Evolutionary conservation across 1,140 invertebrate genomes (phyloP).

Genomic region (Drosophila pruinosa): DNA sequence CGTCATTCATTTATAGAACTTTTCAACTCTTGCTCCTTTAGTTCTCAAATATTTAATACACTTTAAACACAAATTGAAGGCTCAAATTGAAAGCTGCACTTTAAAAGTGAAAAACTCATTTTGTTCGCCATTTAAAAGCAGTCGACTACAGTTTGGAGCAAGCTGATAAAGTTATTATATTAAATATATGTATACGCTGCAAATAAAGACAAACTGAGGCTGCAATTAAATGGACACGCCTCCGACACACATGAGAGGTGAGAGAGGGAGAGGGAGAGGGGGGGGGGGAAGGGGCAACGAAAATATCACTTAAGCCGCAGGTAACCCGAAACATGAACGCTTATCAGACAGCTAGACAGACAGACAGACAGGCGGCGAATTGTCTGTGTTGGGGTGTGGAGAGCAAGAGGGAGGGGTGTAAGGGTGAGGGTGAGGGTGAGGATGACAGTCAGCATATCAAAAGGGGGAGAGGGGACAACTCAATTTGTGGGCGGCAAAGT

Average conservation of each 20-base stretch:
- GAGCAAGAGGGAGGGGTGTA: background rate
- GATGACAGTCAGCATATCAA: constrained; percentile 1
- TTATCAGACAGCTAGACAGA: constrained; percentile 45
- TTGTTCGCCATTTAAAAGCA: too few relatives aligned
- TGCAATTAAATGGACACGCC: constrained; percentile 65
- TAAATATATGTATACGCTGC: background rate
- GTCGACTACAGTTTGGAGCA: too few relatives aligned
- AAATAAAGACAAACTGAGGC: constrained; percentile 21
- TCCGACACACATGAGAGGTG: background rate
- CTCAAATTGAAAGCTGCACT: too few relatives aligned
- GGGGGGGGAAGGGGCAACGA: constrained; percentile 20
- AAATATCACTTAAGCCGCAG: constrained; percentile 75
- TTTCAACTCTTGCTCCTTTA: too few relatives aligned
- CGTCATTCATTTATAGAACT: too few relatives aligned
- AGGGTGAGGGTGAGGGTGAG: background rate
- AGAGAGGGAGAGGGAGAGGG: background rate
- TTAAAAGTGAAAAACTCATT: too few relatives aligned
- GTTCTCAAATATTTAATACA: too few relatives aligned
- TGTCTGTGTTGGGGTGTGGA: background rate
- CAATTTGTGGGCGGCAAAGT: constrained; percentile 72
- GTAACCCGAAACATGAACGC: constrained; percentile 55
- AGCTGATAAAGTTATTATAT: background rate
- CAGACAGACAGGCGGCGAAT: background rate
- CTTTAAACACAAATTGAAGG: too few relatives aligned
- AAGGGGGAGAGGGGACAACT: constrained; percentile 46